phyloP scores from a whole-genome alignment of 2,888 invertebrate species.

The Lithophane leautieri region DNA sequence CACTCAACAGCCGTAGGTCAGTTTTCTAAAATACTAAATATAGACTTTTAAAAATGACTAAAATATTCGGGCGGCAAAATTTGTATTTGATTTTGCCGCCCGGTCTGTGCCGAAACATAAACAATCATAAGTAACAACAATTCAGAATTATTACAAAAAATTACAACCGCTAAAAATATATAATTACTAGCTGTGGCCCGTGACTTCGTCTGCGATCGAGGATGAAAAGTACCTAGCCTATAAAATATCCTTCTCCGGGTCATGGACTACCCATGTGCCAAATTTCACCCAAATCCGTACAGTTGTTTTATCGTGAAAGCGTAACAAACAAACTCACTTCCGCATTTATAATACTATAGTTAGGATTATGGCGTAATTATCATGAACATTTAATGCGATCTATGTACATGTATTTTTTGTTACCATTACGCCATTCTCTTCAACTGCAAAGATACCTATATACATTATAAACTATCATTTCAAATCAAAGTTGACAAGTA shows the following conservation, averaged over 20 bases:
- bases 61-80: background rate
- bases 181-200: background rate
- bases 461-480: slow-evolving; percentile 11
- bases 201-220: too few relatives aligned
- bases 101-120: too few relatives aligned
- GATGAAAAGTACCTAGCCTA: too few relatives aligned
- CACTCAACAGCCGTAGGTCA: slow-evolving; percentile 33
- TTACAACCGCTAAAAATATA: slow-evolving; percentile 19
- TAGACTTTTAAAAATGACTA: slow-evolving; percentile 35
- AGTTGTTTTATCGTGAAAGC: too few relatives aligned
- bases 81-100: background rate
- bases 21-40: background rate
- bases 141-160: slow-evolving; percentile 4
- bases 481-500: slow-evolving; percentile 29
- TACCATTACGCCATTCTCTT: slow-evolving; percentile 1
- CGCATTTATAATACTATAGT: too few relatives aligned
- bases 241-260: too few relatives aligned
- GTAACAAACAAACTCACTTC: too few relatives aligned
- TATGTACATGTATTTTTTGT: background rate
- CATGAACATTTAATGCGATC: slow-evolving; percentile 2
- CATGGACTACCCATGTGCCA: too few relatives aligned
- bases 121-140: slow-evolving; percentile 14
- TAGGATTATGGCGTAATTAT: slow-evolving; percentile 1
- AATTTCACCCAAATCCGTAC: too few relatives aligned
- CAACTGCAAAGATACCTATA: slow-evolving; percentile 15